Base-by-base conservation (phyloP, 2,797 vertebrate species). In the Cossypha niveicapilla region DNA sequence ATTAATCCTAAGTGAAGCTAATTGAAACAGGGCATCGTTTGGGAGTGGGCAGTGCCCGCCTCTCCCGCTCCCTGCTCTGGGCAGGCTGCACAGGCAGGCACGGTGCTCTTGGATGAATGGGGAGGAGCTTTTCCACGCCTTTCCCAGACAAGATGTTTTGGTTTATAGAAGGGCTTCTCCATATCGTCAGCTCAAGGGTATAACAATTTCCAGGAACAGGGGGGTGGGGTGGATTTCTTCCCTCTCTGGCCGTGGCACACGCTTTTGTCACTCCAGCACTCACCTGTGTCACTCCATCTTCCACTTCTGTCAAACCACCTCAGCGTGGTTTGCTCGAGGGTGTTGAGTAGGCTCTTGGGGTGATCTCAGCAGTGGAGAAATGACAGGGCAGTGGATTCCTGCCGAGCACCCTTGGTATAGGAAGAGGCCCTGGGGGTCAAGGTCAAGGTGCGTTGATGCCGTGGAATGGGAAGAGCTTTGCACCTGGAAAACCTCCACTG, bases 1-100 rank as follows among this genome's bases (percentile, higher is more conserved):
- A 93, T 95, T 93, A 94, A 50, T 76, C 53, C 44, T 47, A 67
- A 92, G 90, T 35, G 72, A 72, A 61, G 85, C 80, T 94, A 90
- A 96, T 96, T 93, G 91, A 47, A 82, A 13, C 51, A 4, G 73
- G 53, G 87, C 67, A 68, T 23, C 8, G 24, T 53, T 57, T 27
- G 57, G 72, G 62, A 77, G 56, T 13, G 47, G 78, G 62, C 75
- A 32, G 65, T 4, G 50, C 6, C n/a, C 1, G 1, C 61, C 61
- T 74, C 92, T 27, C 39, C 63, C 24, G 35, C 58, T 16, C 63
- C 79, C 75, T 24, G 89, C 84, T 66, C 58, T 0, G 7, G 61
- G 75, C 50, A 0, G 42, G 61, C 77, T 35, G 47, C 5, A 4
- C 53, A 11, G 57, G 28, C 54, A 2, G 1, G 15, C 39, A 1